These are phyloP conservation scores for Hylia prasina DNA, from an alignment of 2,113 vertebrate species.

Conservation along the genomic window DNA sequence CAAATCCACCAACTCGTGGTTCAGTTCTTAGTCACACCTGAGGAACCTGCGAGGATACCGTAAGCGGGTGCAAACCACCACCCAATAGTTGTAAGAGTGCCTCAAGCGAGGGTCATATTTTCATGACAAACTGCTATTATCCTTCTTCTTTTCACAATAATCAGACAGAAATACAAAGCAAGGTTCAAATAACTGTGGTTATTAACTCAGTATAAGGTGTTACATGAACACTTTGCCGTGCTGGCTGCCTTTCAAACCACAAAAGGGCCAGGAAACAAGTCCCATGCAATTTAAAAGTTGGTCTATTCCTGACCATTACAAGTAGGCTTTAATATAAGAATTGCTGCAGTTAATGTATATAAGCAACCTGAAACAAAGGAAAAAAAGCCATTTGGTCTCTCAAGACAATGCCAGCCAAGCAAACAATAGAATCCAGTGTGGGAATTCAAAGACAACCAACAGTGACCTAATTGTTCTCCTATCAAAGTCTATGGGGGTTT, in stretches of 20 bases:
- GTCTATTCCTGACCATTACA: not conserved
- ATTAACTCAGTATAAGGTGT: not conserved
- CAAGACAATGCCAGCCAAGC: not conserved
- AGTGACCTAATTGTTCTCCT: not conserved
- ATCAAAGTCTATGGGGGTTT: not conserved
- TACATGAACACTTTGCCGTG: not conserved
- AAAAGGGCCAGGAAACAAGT: not conserved
- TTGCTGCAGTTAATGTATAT: not conserved
- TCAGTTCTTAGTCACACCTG: not conserved
- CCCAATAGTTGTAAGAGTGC: not conserved
- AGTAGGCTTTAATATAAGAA: not conserved
- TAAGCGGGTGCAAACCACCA: not conserved
- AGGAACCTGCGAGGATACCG: not conserved
- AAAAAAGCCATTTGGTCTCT: not conserved
- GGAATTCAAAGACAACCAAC: constrained; percentile 19
- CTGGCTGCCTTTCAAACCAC: not conserved
- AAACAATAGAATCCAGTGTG: not conserved
- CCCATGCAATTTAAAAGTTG: not conserved
- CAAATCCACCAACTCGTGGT: not conserved
- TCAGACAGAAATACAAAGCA: not conserved
- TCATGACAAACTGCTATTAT: not conserved
- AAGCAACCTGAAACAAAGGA: not conserved
- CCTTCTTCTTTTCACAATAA: not conserved
- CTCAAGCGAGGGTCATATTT: not conserved
- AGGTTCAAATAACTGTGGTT: not conserved